These are phyloP conservation scores for Orestias chungarensis DNA, from an alignment of 2,797 vertebrate species.

Conservation along the genomic window DNA sequence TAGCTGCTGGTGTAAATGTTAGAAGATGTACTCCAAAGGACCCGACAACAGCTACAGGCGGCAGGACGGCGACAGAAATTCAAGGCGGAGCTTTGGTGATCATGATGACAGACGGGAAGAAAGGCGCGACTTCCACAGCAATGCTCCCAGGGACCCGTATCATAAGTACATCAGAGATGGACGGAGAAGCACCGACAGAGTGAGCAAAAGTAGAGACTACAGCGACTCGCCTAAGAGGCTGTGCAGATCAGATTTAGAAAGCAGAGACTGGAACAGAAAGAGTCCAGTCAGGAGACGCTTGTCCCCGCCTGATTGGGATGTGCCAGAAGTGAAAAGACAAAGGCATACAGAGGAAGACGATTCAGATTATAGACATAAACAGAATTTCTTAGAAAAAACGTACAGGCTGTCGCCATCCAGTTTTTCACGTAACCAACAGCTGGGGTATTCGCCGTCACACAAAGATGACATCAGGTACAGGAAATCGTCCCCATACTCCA, in stretches of 20 bases:
- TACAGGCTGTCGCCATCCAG: slow-evolving; percentile 30
- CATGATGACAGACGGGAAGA: slow-evolving; percentile 45
- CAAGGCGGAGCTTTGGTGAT: slow-evolving; percentile 44
- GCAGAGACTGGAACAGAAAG: slow-evolving; percentile 45
- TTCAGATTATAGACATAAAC: slow-evolving; percentile 42
- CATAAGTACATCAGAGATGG: slow-evolving; percentile 36
- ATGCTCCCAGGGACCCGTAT: slow-evolving; percentile 18
- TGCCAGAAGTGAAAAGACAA: slow-evolving; percentile 48
- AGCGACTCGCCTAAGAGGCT: slow-evolving; percentile 38
- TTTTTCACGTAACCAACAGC: slow-evolving; percentile 27
- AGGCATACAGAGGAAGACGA: slow-evolving; percentile 26
- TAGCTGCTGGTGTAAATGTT: slow-evolving; percentile 7
- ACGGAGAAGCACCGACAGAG: slow-evolving; percentile 21
- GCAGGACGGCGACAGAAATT: slow-evolving; percentile 38
- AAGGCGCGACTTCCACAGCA: slow-evolving; percentile 29
- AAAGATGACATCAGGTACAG: slow-evolving; percentile 52
- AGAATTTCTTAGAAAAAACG: slow-evolving; percentile 28
- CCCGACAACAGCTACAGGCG: slow-evolving; percentile 41
- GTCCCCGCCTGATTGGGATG: slow-evolving; percentile 42
- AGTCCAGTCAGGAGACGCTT: slow-evolving; percentile 51
- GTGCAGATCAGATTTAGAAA: slow-evolving; percentile 35
- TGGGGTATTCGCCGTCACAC: slow-evolving; percentile 19
- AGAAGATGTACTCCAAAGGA: slow-evolving; percentile 59
- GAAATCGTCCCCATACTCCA: slow-evolving; percentile 42
- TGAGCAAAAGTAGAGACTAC: slow-evolving; percentile 34